Evolutionary conservation across 2,888 invertebrate species (phyloP).

Genomic region (Tetramorium bicarinatum): DNA sequence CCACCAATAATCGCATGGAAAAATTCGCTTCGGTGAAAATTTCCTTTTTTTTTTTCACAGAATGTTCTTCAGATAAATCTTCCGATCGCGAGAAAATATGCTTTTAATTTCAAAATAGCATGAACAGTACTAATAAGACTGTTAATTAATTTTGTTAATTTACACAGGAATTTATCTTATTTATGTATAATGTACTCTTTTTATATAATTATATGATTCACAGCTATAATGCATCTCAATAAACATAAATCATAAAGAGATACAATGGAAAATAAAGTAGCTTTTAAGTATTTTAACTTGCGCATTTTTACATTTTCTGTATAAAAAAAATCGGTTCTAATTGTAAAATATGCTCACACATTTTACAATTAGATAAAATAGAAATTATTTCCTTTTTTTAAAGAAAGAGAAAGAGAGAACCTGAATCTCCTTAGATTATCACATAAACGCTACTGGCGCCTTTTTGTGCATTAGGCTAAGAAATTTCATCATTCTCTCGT

Average conservation of each 20-base stretch:
- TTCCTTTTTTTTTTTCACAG: not conserved
- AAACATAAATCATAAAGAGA: not conserved
- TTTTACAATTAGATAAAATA: not conserved
- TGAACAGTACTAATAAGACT: not conserved
- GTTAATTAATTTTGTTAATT: not conserved
- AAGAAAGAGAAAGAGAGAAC: not conserved
- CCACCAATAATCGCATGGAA: constrained; percentile 19
- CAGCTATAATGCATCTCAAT: not conserved
- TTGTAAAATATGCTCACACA: not conserved
- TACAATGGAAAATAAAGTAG: not conserved
- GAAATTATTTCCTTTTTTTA: not conserved
- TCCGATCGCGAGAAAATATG: not conserved
- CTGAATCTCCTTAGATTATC: not conserved
- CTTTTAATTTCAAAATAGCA: constrained; percentile 28
- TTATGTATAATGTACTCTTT: not conserved
- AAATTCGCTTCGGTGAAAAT: constrained; percentile 11
- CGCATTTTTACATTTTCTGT: not conserved
- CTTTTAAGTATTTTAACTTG: not conserved
- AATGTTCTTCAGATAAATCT: constrained; percentile 5
- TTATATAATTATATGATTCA: not conserved
- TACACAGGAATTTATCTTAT: not conserved
- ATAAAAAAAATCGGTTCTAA: not conserved
- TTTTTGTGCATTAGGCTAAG: not conserved
- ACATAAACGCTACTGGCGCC: not conserved
- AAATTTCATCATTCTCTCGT: constrained; percentile 32